These are phyloP conservation scores for Brevimyrus niger DNA, from an alignment of 2,113 vertebrate genomes.

Conservation along the genomic window DNA sequence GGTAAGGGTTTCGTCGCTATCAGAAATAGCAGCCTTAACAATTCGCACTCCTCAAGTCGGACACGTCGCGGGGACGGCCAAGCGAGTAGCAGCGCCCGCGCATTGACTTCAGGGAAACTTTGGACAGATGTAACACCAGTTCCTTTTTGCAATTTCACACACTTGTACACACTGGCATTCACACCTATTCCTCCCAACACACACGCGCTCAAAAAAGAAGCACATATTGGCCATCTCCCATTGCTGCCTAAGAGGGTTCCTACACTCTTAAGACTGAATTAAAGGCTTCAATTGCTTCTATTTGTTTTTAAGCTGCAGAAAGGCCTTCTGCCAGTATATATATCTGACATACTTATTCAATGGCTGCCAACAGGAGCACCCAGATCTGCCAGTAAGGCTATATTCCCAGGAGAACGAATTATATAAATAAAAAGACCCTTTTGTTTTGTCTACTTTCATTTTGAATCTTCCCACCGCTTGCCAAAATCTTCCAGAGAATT, in stretches of 20 bases:
- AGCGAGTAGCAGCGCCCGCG: not conserved
- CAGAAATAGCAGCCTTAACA: not conserved
- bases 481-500: not conserved
- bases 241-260: not conserved
- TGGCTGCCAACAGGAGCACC: not conserved
- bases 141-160: not conserved
- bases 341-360: slow-evolving; percentile 2
- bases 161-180: not conserved
- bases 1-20: not conserved
- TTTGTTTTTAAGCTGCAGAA: not conserved
- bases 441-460: not conserved
- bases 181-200: not conserved
- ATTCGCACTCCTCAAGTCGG: not conserved
- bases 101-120: not conserved
- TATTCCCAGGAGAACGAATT: not conserved
- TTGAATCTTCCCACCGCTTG: not conserved
- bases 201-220: not conserved
- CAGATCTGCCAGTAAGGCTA: not conserved
- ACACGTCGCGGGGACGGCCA: not conserved
- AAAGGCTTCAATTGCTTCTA: not conserved
- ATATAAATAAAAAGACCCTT: not conserved
- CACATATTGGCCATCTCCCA: not conserved
- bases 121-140: not conserved
- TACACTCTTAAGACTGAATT: not conserved
- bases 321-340: not conserved